Evolutionary conservation across 2,797 vertebrate genomes (phyloP), one percentile per base, ranked within the genome.

Genomic region (Enteromius treurensis): DNA sequence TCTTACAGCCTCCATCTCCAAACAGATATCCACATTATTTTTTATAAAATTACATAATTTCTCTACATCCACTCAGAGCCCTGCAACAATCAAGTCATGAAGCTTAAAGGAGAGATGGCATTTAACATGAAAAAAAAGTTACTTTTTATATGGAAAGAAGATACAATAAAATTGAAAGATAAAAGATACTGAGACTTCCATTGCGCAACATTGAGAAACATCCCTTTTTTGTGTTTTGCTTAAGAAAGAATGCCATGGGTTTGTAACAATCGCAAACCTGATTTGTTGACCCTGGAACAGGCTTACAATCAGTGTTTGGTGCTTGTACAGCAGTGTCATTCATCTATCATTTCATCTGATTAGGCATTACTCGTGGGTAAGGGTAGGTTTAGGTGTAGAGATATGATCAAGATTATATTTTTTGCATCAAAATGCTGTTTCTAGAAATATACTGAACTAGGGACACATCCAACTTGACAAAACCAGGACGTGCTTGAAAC

Each of bases 1-100:
- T 91, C 93, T 93, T 29, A 94, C 93, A 81, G 94, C 94, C 90
- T 96, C 90, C 95, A 96, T 96, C 68, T 88, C 89, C 77, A 80
- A 55, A 53, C 4, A 49, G 71, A 79, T 82, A 80, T 81, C 77
- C 77, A 89, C 87, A 88, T 84, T 87, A 79, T 40, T 85, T 84
- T 82, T 78, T 71, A 69, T 79, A 68, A 10, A 37, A 65, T 74
- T 45, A 60, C 42, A 60, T 42, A 11, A 70, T 69, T 58, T 42
- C 32, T 70, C 53, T 21, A 81, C 10, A 40, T 81, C 87, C 83
- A 84, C 83, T 86, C 85, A 81, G 81, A 82, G 47, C 67, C 64
- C 62, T 70, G 42, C 37, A 21, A 74, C 5, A 70, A n/a, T 53
- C 23, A 55, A 14, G 42, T 73, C 26, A 23, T 29, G 9, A 23